A percentile compares a stretch with the other conserved stretches of the same genome.
Evolutionary conservation across 1,140 invertebrate genomes (phyloP).

Genomic region (Melanaphis sacchari): DNA sequence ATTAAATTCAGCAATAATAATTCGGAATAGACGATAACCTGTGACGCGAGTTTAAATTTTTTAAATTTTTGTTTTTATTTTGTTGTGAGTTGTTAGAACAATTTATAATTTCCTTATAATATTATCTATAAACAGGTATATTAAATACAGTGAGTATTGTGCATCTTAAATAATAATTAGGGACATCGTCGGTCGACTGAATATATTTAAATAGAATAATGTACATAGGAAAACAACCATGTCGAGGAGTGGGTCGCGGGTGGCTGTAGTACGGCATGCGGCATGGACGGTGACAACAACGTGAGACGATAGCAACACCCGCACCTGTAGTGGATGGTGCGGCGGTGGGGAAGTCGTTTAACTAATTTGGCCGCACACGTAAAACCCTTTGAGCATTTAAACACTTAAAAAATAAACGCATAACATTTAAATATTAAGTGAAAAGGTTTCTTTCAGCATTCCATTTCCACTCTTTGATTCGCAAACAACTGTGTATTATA

Average conservation of each 20-base stretch:
- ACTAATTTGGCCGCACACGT: slow-evolving; percentile 21
- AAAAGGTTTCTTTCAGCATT: background rate
- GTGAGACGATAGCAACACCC: background rate
- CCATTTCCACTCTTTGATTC: background rate
- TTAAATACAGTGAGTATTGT: background rate
- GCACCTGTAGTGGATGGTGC: background rate
- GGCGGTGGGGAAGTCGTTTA: background rate
- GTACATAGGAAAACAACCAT: background rate
- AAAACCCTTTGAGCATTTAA: slow-evolving; percentile 27
- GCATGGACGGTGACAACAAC: slow-evolving; percentile 9
- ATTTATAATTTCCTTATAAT: background rate
- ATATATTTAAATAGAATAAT: background rate
- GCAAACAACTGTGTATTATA: background rate
- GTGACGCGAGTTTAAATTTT: background rate
- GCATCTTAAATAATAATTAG: background rate
- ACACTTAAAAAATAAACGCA: slow-evolving; percentile 15
- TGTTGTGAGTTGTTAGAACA: background rate
- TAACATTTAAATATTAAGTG: background rate
- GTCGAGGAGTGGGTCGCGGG: background rate
- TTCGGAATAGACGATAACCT: background rate
- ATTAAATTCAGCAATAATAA: background rate
- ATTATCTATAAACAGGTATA: background rate
- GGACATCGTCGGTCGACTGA: background rate
- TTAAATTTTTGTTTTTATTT: background rate
- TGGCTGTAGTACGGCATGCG: background rate